Percentiles rank a stretch among this genome's conserved stretches.
phyloP scores from a whole-genome alignment of 2,113 vertebrate genomes.

The Cyprinus carpio region DNA sequence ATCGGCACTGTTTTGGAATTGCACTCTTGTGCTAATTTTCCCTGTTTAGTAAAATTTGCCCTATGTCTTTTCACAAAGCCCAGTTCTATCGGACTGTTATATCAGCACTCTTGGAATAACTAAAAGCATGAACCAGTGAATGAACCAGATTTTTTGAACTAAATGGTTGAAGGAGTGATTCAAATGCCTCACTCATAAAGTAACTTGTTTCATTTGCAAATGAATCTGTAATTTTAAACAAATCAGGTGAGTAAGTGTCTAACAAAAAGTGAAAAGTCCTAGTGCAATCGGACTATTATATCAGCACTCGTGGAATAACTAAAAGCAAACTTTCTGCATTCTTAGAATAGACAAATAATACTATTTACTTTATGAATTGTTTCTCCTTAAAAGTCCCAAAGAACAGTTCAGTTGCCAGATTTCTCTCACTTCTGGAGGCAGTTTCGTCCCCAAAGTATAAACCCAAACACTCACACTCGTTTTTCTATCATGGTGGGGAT shows the following conservation, averaged over 20 bases:
- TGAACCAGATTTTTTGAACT: not conserved
- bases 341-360: not conserved
- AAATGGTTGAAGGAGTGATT: not conserved
- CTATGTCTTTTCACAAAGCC: not conserved
- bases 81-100: not conserved
- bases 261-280: not conserved
- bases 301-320: not conserved
- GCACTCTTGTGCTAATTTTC: too few relatives aligned
- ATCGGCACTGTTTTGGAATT: too few relatives aligned
- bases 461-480: not conserved
- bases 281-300: not conserved
- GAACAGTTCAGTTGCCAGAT: not conserved
- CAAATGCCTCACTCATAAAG: not conserved
- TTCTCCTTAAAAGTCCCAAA: not conserved
- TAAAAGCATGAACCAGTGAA: not conserved
- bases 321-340: not conserved
- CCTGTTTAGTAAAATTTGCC: too few relatives aligned
- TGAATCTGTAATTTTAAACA: not conserved
- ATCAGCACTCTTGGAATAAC: not conserved
- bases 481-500: constrained; percentile 13
- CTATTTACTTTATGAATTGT: not conserved
- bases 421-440: not conserved
- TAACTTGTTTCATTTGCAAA: not conserved
- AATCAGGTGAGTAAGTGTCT: not conserved
- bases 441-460: not conserved